Percentiles rank a stretch among this genome's conserved stretches.
phyloP scores from a whole-genome alignment of 2,797 vertebrate genomes.

The Malacoctenus gilli region DNA sequence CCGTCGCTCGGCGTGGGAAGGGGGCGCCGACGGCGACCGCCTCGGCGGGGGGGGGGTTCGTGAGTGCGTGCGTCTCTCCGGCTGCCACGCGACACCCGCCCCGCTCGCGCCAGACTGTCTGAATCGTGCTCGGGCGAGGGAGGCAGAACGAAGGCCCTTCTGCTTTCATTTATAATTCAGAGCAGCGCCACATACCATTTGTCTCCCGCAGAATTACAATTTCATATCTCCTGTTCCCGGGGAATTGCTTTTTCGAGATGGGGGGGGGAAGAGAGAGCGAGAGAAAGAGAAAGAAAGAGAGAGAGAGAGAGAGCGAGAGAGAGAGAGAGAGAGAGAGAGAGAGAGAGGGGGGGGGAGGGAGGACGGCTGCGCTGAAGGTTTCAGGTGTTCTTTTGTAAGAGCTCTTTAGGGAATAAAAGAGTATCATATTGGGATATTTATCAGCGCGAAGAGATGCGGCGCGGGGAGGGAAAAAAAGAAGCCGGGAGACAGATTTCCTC shows the following conservation, averaged over 20 bases:
- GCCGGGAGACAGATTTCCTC: constrained; percentile 9
- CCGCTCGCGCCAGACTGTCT: constrained; percentile 66
- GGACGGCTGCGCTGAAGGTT: constrained; percentile 39
- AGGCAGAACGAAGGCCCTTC: constrained; percentile 74
- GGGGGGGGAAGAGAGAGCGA: no score
- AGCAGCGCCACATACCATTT: constrained; percentile 66
- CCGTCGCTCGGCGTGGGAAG: no score
- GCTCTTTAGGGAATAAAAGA: constrained; percentile 52
- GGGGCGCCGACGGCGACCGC: no score
- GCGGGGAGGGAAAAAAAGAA: no score
- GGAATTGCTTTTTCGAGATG: constrained; percentile 63
- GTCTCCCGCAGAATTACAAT: constrained; percentile 73
- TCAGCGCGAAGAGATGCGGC: constrained; percentile 18
- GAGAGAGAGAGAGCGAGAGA: no score
- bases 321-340: constrained; percentile 18
- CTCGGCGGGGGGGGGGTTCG: constrained; percentile 3
- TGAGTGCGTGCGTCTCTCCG: constrained; percentile 37
- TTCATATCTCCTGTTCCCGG: constrained; percentile 69
- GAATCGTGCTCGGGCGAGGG: constrained; percentile 70
- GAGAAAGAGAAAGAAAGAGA: constrained; percentile 18
- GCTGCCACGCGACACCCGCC: constrained; percentile 59
- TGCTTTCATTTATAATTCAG: constrained; percentile 81
- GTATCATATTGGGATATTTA: constrained; percentile 49
- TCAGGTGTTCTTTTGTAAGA: constrained; percentile 59
- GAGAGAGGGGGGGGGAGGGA: no score